Percentiles rank a stretch among this genome's conserved stretches.
Evolutionary conservation across 2,113 vertebrate genomes (phyloP).

Genomic region (Gobio gobio): DNA sequence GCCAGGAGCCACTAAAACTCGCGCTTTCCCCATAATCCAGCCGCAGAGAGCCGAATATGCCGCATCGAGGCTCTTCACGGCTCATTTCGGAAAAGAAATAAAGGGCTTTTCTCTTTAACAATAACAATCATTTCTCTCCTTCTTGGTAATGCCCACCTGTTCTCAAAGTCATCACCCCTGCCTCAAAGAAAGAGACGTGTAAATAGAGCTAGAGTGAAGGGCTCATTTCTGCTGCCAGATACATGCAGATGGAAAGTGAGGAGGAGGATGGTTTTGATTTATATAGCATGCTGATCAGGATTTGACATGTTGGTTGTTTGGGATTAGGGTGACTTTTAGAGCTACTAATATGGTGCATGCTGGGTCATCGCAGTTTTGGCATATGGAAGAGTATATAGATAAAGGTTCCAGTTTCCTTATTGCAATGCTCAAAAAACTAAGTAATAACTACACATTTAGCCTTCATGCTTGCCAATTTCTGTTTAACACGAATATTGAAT

Average conservation of each 20-base stretch:
- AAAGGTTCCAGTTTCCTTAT: not conserved
- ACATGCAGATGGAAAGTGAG: slow-evolving; percentile 21
- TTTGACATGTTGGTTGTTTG: slow-evolving; percentile 23
- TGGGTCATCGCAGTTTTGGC: not conserved
- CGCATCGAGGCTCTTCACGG: slow-evolving; percentile 13
- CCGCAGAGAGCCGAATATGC: not conserved
- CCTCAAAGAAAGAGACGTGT: slow-evolving; percentile 18
- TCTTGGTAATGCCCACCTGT: slow-evolving; percentile 40
- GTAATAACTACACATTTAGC: not conserved
- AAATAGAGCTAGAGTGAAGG: slow-evolving; percentile 4
- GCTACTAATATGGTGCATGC: not conserved
- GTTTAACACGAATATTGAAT: no score
- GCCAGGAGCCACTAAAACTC: slow-evolving; percentile 52
- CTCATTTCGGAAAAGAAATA: slow-evolving; percentile 43
- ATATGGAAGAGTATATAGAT: slow-evolving; percentile 6
- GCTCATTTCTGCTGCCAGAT: not conserved
- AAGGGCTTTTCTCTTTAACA: slow-evolving; percentile 43
- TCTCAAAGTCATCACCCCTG: slow-evolving; percentile 41
- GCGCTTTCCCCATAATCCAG: slow-evolving; percentile 42
- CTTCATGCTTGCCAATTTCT: no score
- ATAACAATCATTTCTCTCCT: slow-evolving; percentile 33
- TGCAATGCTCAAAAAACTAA: not conserved
- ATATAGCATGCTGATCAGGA: slow-evolving; percentile 23
- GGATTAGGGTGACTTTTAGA: slow-evolving; percentile 36
- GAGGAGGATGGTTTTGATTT: slow-evolving; percentile 13